Evolutionary conservation across 1,140 invertebrate species (phyloP).

Genomic region (Drosophila sturtevanti): DNA sequence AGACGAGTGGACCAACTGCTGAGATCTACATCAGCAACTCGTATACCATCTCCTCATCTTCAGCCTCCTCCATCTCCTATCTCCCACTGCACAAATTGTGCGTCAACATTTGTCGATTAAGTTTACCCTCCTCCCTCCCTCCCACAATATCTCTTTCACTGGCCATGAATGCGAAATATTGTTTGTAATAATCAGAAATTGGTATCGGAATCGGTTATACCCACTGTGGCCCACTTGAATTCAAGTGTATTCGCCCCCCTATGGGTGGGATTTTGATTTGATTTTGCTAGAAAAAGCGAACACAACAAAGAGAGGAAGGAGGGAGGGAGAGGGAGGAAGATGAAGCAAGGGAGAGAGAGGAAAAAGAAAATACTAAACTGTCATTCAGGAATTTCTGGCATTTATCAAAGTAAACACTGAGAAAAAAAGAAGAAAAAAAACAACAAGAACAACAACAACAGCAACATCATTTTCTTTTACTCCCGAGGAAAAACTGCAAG

Average conservation of each 20-base stretch:
- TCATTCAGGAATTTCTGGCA: conserved; percentile 71
- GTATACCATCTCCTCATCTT: conserved; percentile 12
- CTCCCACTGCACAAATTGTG: conserved; percentile 62
- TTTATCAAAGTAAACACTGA: conserved; percentile 59
- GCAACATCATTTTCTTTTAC: conserved; percentile 21
- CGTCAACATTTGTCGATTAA: conserved; percentile 73
- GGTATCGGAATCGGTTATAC: conserved; percentile 11
- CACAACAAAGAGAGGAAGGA: not conserved
- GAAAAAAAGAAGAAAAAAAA: not conserved
- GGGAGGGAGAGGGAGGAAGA: not conserved
- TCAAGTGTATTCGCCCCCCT: conserved; percentile 15
- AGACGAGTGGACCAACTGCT: conserved; percentile 46
- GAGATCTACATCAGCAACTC: conserved; percentile 43
- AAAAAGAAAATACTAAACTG: conserved; percentile 60
- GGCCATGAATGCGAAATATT: conserved; percentile 76
- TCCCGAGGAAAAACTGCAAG: conserved; percentile 63
- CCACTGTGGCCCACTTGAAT: conserved; percentile 64
- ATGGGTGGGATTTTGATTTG: conserved; percentile 60
- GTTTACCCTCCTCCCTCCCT: conserved; percentile 10
- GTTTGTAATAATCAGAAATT: conserved; percentile 67
- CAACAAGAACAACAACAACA: too few species aligned
- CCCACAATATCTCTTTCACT: not conserved
- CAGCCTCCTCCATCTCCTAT: not conserved
- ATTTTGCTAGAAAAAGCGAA: conserved; percentile 33
- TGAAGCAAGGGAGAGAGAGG: too few species aligned